Conservation (phyloP, 2,888 invertebrate species). For the Hoplodrina ambigua region DNA sequence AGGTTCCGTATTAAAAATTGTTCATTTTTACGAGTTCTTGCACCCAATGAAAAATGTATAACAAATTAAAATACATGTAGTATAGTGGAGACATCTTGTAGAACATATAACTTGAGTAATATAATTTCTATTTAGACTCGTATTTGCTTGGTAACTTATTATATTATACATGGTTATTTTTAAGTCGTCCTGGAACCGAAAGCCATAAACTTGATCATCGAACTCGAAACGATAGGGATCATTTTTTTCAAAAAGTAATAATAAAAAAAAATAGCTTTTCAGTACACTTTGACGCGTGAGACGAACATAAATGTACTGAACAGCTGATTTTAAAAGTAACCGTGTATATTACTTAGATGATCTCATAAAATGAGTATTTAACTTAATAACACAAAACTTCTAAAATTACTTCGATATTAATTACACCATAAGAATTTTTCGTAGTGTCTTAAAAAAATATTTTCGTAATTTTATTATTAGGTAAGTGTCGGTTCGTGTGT, state of each 20-base stretch:
- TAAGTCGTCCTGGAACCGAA: no score
- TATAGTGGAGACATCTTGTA: conserved; percentile 1
- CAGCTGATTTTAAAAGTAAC: no score
- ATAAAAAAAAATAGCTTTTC: no score
- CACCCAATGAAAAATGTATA: no score
- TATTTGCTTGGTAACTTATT: conserved; percentile 3
- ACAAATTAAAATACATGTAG: neutral
- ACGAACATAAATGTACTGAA: no score
- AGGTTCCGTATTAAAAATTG: no score
- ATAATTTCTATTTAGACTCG: conserved; percentile 14
- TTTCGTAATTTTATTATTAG: neutral
- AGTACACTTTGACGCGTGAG: no score
- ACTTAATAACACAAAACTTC: conserved; percentile 4
- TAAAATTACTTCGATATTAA: conserved; percentile 23
- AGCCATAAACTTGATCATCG: no score
- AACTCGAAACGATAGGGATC: no score
- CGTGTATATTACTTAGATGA: neutral
- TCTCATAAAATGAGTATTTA: conserved; percentile 18
- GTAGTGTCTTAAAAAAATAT: conserved; percentile 9
- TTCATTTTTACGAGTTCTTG: no score
- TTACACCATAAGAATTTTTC: conserved; percentile 13
- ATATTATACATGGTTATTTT: no score
- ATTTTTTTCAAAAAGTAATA: no score
- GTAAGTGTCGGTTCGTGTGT: conserved; percentile 11
- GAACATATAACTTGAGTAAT: neutral